These are phyloP conservation scores for Lasioglossum baleicum DNA, from an alignment of 1,140 invertebrate genomes.

Conservation along the genomic window DNA sequence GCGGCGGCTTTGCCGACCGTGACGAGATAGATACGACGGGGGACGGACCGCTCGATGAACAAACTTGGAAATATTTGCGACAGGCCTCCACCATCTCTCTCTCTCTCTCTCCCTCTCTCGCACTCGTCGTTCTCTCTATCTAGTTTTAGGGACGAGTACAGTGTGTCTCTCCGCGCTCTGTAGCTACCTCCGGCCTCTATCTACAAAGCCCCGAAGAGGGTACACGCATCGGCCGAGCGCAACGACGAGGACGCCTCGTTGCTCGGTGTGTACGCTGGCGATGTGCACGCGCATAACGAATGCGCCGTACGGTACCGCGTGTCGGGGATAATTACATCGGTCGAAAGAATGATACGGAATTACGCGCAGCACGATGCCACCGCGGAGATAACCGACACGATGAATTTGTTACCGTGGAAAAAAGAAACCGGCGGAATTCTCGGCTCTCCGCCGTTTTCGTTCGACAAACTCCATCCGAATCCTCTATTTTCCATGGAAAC, in stretches of 20 bases:
- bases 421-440: constrained; percentile 33
- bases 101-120: not conserved
- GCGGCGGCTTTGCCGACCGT: constrained; percentile 50
- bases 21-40: constrained; percentile 53
- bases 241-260: constrained; percentile 2
- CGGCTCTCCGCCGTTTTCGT: not conserved
- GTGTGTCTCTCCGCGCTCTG: not conserved
- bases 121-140: not conserved
- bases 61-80: constrained; percentile 75
- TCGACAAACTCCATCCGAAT: too few relatives aligned
- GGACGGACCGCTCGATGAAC: constrained; percentile 70
- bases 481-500: too few relatives aligned
- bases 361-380: constrained; percentile 57
- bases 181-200: not conserved
- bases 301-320: constrained; percentile 62
- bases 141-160: not conserved
- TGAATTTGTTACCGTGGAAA: constrained; percentile 60
- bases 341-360: constrained; percentile 67
- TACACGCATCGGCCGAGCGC: constrained; percentile 46
- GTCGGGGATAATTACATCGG: constrained; percentile 65
- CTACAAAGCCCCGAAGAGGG: not conserved
- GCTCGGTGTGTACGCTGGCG: constrained; percentile 3
- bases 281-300: constrained; percentile 61
- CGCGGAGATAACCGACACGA: constrained; percentile 50
- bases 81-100: constrained; percentile 14